Percentiles rank a stretch among this genome's conserved stretches.
Evolutionary conservation across 2,888 invertebrate genomes (phyloP).

Genomic region (Neocrepidodera transversa): DNA sequence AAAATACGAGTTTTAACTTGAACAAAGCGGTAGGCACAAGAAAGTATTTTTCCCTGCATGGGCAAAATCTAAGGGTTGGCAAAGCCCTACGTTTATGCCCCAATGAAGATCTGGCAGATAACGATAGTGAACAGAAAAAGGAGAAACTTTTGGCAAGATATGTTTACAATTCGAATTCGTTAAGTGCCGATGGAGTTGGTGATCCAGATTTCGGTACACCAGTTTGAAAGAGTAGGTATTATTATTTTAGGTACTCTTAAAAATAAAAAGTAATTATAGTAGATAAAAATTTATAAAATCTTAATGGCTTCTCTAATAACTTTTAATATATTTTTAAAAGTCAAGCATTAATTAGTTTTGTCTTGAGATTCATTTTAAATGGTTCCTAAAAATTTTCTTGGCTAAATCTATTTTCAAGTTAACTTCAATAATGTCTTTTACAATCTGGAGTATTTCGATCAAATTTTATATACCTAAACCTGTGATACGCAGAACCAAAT

Average conservation of each 20-base stretch:
- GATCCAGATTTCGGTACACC: constrained; percentile 75
- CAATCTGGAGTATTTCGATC: no score
- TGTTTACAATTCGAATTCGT: constrained; percentile 59
- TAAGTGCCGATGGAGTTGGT: constrained; percentile 65
- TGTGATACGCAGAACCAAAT: no score
- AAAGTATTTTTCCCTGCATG: constrained; percentile 56
- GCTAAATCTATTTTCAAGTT: no score
- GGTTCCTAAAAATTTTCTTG: neutral
- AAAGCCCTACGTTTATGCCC: constrained; percentile 59
- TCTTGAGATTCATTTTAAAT: neutral
- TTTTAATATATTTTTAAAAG: neutral
- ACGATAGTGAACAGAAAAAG: constrained; percentile 54
- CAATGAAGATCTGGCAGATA: constrained; percentile 53
- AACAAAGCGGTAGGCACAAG: constrained; percentile 51
- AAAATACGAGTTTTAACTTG: constrained; percentile 21
- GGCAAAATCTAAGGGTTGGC: constrained; percentile 57
- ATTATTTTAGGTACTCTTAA: neutral
- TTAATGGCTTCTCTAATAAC: neutral
- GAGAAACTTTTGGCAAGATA: constrained; percentile 60
- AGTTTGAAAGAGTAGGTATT: constrained; percentile 52
- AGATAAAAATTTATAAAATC: neutral
- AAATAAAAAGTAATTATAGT: neutral
- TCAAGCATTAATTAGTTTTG: neutral
- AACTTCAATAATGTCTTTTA: no score
- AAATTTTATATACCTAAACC: no score